phyloP scores from a whole-genome alignment of 1,140 invertebrate species.

The Globodera rostochiensis region DNA sequence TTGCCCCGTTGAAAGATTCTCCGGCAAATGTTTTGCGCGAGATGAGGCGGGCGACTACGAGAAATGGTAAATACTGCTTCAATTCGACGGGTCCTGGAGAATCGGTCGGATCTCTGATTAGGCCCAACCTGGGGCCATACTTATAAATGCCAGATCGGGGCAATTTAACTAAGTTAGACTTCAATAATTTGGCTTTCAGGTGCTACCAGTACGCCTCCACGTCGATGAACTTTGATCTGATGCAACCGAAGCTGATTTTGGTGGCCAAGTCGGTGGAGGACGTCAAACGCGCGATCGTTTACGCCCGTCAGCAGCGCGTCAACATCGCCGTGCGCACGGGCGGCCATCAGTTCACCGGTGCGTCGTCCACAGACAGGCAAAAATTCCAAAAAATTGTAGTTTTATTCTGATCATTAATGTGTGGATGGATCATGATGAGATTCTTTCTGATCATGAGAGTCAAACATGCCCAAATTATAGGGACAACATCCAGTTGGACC shows the following conservation, averaged over 20 bases:
- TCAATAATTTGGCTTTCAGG: not conserved
- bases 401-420: too few species aligned
- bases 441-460: too few species aligned
- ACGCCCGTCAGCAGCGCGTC: not conserved
- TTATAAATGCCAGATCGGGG: not conserved
- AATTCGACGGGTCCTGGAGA: too few species aligned
- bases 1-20: not conserved
- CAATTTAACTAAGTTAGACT: not conserved
- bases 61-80: not conserved
- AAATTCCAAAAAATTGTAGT: not conserved
- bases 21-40: not conserved
- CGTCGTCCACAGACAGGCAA: not conserved
- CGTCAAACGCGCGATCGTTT: not conserved
- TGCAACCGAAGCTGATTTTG: slow-evolving; percentile 12
- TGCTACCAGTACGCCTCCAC: slow-evolving; percentile 13
- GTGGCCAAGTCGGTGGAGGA: slow-evolving; percentile 3
- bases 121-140: not conserved
- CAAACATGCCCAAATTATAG: too few species aligned
- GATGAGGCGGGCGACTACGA: not conserved
- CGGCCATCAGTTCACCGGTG: slow-evolving; percentile 7
- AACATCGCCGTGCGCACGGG: slow-evolving; percentile 8
- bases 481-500: slow-evolving; percentile 8
- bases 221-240: not conserved
- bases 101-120: too few species aligned
- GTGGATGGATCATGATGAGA: too few species aligned